Evolutionary conservation across 2,888 invertebrate species (phyloP), one percentile per base, ranked within the genome.

Genomic region (Dorcus hopei): DNA sequence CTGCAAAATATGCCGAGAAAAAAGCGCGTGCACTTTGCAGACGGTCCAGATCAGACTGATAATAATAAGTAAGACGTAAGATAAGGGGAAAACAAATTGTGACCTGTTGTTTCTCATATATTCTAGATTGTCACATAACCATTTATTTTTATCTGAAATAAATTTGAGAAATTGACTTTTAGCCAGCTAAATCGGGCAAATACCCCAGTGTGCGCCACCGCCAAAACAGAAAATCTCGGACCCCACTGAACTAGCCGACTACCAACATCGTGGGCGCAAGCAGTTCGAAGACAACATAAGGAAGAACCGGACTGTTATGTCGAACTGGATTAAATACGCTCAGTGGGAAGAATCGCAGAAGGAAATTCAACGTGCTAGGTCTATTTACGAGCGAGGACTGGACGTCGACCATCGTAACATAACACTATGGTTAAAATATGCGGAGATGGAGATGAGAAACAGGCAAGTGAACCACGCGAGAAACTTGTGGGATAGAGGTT

Each of bases 281-380:
- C 89, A 90, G 33, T 99, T 97, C 80, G 99, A 99, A 80, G 99
- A 99, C 78, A 94, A 93, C 71, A 93, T 99, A 38, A 84, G 99
- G 2, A 98, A 98, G 79, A 99, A 98, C 80, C 87, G 98, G 64
- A 87, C 87, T 69, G 89, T 94, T n/a, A 92, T 99, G 70, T 91
- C 93, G 41, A 98, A 98, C 77, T 99, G 99, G 99, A 90, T 99
- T 47, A 98, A 98, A 78, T 99, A 99, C 84, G 98, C 98, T 5
- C 92, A 94, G 76, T 99, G 98, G 98, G 99, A 99, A 80, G 99
- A 99, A 76, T 95, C 93, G 64, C 98, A 98, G 76, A 94, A 95
- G 71, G 95, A 97, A 80, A 90, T 97, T 48, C 93, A 93, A 73
- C 81, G 91, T 59, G 89, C 91, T 0, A 87, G 99, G 52, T 98